Conservation (phyloP, 1,140 invertebrate species). For the Lepidurus apus region DNA sequence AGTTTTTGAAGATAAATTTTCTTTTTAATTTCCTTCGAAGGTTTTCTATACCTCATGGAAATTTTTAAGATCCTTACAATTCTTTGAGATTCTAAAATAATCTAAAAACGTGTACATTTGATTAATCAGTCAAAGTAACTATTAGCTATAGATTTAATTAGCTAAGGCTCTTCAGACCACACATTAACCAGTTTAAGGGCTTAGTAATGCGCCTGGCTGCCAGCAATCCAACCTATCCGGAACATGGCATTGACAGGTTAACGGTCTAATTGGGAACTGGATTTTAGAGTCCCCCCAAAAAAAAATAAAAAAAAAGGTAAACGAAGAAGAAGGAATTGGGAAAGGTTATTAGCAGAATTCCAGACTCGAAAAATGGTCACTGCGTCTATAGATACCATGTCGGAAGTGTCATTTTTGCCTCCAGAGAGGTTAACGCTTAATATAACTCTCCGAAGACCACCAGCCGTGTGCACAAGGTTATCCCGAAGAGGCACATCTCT, state of each 20-base stretch:
- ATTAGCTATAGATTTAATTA: too few species aligned
- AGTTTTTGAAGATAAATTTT: too few species aligned
- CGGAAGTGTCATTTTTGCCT: background rate
- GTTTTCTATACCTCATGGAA: too few species aligned
- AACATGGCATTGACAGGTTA: background rate
- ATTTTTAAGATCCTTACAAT: too few species aligned
- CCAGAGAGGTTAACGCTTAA: background rate
- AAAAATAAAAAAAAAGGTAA: background rate
- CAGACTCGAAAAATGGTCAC: background rate
- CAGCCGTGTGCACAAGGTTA: slow-evolving; percentile 4
- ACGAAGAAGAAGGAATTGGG: background rate
- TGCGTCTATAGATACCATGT: too few species aligned
- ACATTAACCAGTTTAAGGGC: too few species aligned
- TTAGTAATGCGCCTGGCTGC: background rate
- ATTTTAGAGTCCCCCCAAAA: background rate
- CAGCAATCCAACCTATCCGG: background rate
- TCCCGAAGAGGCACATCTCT: background rate
- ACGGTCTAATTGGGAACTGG: slow-evolving; percentile 7
- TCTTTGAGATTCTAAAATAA: too few species aligned
- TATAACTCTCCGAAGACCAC: background rate
- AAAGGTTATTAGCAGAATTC: background rate
- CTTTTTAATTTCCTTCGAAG: too few species aligned
- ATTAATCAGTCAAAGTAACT: too few species aligned
- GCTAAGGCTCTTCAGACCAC: too few species aligned
- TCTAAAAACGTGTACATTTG: too few species aligned